Base-by-base conservation (phyloP, 2,797 vertebrate species). In the Pelochelys cantorii region DNA sequence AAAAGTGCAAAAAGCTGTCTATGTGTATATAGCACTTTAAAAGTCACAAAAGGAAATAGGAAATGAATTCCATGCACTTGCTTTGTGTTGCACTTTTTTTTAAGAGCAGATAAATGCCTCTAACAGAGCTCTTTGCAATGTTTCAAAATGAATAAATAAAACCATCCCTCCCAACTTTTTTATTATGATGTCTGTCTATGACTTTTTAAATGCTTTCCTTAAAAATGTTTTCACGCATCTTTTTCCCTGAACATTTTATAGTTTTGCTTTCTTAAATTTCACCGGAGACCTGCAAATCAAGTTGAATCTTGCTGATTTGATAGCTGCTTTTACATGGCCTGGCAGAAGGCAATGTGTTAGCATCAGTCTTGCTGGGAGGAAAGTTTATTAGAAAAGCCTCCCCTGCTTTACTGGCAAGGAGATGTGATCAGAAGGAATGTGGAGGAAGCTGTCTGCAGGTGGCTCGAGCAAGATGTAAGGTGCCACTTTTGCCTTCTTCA, bases 121-220 rank as follows among this genome's bases (percentile, higher is more conserved):
- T 97, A 97, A 94, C 87, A 93, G 92, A 90, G 37, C 37, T 97
- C 88, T 96, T 96, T 93, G 92, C 29, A 20, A 55, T 93, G 81
- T 96, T 97, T 96, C 87, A 95, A 92, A 97, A 97, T 97, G 29
- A 97, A 98, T 95, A 98, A 97, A 97, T 96, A 98, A 95, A 93
- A 96, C 48, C 22, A 79, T 97, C 79, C 83, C 79, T 97, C 93
- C 59, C 92, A 91, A 90, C 54, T 57, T 96, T 96, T 95, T 96
- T 94, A 92, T 96, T 90, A 93, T 92, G 84, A 95, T 94, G 77
- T 94, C 94, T 97, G 91, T 93, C 95, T 97, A 92, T 95, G 84
- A 83, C 91, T 98, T 98, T 97, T 96, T 54, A 95, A 97, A 97
- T 88, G 74, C 87, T 96, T 96, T 96, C 92, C 81, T 96, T 95